Evolutionary conservation across 2,797 vertebrate species (phyloP).

Genomic region (Tinamus major): DNA sequence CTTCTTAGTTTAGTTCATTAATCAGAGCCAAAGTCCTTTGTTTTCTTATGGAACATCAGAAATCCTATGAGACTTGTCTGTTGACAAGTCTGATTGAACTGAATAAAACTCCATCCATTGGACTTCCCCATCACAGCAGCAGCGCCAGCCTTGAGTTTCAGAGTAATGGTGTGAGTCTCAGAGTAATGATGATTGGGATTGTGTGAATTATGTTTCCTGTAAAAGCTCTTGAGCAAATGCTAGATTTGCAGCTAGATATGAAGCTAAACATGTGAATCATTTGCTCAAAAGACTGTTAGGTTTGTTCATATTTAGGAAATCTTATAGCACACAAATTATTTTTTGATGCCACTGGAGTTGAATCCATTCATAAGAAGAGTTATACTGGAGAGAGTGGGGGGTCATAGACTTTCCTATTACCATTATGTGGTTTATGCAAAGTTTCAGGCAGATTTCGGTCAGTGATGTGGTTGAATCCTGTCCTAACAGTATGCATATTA

Average conservation of each 20-base stretch:
- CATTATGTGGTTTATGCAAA: neutral
- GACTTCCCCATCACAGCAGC: neutral
- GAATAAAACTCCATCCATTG: neutral
- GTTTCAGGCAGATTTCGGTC: neutral
- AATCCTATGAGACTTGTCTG: neutral
- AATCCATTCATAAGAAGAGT: neutral
- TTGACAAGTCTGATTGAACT: neutral
- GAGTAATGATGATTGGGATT: neutral
- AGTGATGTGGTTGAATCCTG: neutral
- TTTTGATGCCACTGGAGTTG: neutral
- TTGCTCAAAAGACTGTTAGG: neutral
- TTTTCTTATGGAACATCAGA: neutral
- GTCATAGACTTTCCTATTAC: neutral
- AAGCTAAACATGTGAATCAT: neutral
- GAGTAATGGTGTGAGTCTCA: neutral
- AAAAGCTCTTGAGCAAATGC: neutral
- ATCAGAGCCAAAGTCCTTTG: neutral
- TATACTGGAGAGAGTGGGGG: neutral
- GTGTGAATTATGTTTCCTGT: neutral
- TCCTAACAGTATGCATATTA: accelerated
- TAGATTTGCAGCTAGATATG: neutral
- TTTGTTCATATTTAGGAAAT: neutral
- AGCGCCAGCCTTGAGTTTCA: neutral
- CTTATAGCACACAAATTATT: neutral
- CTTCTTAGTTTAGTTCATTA: neutral